Percentiles rank a stretch among this genome's conserved stretches.
phyloP scores from a whole-genome alignment of 23 tunicate species.

The Styela clava region DNA sequence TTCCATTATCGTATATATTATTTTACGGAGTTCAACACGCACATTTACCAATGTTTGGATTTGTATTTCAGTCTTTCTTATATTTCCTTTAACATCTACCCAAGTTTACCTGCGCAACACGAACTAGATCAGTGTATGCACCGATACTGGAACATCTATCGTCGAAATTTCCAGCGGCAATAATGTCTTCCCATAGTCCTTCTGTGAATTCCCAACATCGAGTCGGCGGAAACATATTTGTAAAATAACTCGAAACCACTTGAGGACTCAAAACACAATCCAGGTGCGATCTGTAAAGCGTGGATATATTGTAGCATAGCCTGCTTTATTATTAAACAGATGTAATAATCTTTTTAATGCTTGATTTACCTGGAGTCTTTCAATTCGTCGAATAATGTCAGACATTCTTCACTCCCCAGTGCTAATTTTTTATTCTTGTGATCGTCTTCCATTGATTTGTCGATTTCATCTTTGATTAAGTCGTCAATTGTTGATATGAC shows the following conservation, averaged over 20 bases:
- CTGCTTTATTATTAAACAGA: too few species aligned
- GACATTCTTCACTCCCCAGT: neutral
- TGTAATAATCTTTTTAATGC: too few species aligned
- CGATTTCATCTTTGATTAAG: neutral
- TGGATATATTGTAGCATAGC: too few species aligned
- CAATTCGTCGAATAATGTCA: neutral
- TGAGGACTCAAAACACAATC: neutral
- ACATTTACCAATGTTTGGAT: too few species aligned
- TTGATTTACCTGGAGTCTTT: neutral
- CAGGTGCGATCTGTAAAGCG: neutral
- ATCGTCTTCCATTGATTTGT: neutral
- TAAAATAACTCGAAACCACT: neutral
- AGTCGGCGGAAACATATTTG: neutral
- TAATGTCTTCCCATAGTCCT: neutral
- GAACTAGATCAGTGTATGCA: neutral
- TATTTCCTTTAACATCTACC: too few species aligned
- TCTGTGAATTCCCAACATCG: neutral
- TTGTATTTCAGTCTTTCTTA: too few species aligned
- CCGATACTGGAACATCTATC: slow-evolving; percentile 7
- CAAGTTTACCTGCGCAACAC: neutral
- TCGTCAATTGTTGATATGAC: neutral
- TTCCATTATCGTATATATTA: too few species aligned
- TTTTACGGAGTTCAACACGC: too few species aligned
- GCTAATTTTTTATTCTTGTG: too few species aligned
- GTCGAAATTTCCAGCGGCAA: neutral